These are phyloP conservation scores for Rutilus rutilus DNA, from an alignment of 2,113 vertebrate species.

Conservation along the genomic window DNA sequence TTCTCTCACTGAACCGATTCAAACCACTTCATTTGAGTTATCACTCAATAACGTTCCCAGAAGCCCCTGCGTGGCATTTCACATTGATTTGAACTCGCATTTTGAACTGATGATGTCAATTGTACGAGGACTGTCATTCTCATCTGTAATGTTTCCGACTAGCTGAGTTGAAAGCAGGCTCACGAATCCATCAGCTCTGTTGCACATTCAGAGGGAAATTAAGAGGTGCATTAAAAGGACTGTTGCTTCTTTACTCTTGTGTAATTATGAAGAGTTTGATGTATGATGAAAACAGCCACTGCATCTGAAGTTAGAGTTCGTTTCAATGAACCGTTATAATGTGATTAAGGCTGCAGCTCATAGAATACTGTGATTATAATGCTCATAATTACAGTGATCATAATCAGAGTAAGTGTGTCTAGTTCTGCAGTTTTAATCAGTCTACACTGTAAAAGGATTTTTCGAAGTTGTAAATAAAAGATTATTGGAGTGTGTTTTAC, in stretches of 20 bases:
- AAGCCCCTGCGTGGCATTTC: not conserved
- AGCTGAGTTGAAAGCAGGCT: not conserved
- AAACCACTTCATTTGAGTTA: not conserved
- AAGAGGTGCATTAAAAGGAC: not conserved
- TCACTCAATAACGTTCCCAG: not conserved
- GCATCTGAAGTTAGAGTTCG: not conserved
- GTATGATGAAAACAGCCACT: not conserved
- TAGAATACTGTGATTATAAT: not conserved
- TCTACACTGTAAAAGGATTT: too few species aligned
- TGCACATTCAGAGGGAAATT: not conserved
- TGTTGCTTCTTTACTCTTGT: not conserved
- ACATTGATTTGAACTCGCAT: not conserved
- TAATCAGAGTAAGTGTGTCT: not conserved
- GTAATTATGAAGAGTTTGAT: not conserved
- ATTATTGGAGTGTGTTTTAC: not conserved
- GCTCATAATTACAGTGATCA: not conserved
- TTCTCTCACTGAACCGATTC: not conserved
- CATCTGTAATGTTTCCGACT: too few species aligned
- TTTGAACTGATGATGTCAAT: too few species aligned
- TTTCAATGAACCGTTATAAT: not conserved
- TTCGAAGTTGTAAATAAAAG: not conserved
- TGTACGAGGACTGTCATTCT: too few species aligned
- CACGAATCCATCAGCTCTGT: not conserved
- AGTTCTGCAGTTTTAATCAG: conserved; percentile 5
- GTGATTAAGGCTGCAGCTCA: not conserved